These are phyloP conservation scores for Ceraclea dissimilis DNA, from an alignment of 2,888 invertebrate species.

Conservation along the genomic window DNA sequence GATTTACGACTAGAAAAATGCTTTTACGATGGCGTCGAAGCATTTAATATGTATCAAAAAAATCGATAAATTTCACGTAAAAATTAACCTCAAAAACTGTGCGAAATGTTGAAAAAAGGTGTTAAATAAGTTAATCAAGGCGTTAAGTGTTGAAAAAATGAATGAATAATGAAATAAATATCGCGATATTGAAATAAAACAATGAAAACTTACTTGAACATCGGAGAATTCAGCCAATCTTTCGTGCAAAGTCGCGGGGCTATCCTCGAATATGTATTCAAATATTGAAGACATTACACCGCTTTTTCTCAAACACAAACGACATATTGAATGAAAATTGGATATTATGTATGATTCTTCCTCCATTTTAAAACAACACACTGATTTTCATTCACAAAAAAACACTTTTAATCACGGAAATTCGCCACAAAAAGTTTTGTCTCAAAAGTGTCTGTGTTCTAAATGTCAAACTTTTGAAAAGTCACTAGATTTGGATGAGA, in stretches of 20 bases:
- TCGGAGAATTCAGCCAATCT: constrained; percentile 49
- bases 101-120: no score
- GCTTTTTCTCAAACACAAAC: constrained; percentile 57
- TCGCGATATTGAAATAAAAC: constrained; percentile 6
- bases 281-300: constrained; percentile 57
- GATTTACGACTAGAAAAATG: no score
- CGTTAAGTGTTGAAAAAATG: no score
- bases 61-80: no score
- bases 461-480: no score
- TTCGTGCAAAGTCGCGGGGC: constrained; percentile 43
- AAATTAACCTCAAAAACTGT: no score
- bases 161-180: no score
- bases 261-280: constrained; percentile 46
- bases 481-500: no score
- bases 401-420: background rate
- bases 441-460: background rate
- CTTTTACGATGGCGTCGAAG: no score
- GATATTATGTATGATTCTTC: constrained; percentile 50
- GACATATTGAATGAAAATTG: constrained; percentile 57
- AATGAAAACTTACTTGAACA: constrained; percentile 40
- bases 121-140: no score
- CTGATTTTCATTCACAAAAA: background rate
- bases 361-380: constrained; percentile 26
- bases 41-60: no score
- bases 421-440: background rate